Percentiles rank a stretch among this genome's conserved stretches.
Conservation (phyloP, 1,140 invertebrate genomes). For the Phymastichus coffea region DNA sequence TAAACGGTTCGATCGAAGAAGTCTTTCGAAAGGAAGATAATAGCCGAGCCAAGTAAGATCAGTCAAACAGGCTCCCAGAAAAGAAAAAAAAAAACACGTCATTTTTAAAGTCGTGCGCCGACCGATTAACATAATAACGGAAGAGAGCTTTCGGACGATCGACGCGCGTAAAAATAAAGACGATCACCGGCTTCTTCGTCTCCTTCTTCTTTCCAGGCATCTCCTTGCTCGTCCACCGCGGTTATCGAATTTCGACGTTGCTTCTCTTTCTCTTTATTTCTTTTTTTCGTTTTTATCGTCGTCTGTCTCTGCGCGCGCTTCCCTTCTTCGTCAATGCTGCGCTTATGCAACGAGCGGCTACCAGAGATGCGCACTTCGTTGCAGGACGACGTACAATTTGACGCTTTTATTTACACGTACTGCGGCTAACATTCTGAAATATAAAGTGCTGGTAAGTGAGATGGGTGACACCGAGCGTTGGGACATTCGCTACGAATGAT, state of each 20-base stretch:
- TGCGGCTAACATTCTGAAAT: no score
- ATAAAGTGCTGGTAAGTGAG: no score
- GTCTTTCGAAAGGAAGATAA: no score
- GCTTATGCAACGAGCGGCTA: no score
- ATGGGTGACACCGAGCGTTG: no score
- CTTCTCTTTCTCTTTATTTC: neutral
- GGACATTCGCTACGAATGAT: no score
- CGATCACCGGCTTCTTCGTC: neutral
- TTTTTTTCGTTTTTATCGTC: neutral
- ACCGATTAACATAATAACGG: conserved; percentile 24
- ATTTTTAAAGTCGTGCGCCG: neutral
- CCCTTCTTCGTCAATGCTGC: neutral
- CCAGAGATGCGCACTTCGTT: no score
- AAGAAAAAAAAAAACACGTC: neutral
- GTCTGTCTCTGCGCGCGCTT: neutral
- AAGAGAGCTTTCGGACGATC: neutral
- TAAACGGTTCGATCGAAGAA: no score
- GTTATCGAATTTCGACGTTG: conserved; percentile 20
- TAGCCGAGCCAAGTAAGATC: no score
- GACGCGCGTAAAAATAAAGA: conserved; percentile 2
- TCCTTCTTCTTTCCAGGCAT: conserved; percentile 19
- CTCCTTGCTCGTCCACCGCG: neutral
- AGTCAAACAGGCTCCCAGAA: neutral
- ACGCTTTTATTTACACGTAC: no score
- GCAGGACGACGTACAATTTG: no score